Conservation (phyloP, 1,140 invertebrate species). For the Philopotamus ludificatus region DNA sequence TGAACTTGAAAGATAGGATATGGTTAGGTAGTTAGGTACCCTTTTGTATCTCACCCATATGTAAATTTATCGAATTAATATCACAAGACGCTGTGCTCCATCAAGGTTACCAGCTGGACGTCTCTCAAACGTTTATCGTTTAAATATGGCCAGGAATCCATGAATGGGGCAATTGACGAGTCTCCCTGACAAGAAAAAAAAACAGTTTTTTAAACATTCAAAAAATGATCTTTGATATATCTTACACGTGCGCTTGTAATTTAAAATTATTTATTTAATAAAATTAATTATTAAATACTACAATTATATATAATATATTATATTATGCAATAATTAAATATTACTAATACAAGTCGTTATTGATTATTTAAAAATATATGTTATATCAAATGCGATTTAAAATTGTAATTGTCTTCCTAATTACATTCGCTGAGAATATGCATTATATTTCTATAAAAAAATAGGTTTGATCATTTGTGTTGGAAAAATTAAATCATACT, state of each 20-base stretch:
- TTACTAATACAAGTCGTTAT: too few relatives aligned
- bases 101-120: constrained; percentile 11
- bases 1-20: constrained; percentile 19
- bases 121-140: not conserved
- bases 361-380: not conserved
- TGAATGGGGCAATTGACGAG: too few relatives aligned
- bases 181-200: too few relatives aligned
- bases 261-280: too few relatives aligned
- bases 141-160: not conserved
- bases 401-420: not conserved
- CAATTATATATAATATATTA: too few relatives aligned
- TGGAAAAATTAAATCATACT: too few relatives aligned
- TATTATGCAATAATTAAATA: too few relatives aligned
- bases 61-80: constrained; percentile 11
- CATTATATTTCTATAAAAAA: not conserved
- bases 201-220: too few relatives aligned
- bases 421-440: not conserved
- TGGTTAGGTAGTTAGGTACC: constrained; percentile 8
- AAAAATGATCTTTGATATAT: too few relatives aligned
- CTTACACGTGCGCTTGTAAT: too few relatives aligned
- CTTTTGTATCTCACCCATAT: constrained; percentile 9
- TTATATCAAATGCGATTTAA: not conserved
- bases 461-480: not conserved
- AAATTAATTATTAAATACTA: too few relatives aligned
- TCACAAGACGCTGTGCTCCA: constrained; percentile 10